Conservation (phyloP, 2,888 invertebrate species). For the Nomada goodeniana region DNA sequence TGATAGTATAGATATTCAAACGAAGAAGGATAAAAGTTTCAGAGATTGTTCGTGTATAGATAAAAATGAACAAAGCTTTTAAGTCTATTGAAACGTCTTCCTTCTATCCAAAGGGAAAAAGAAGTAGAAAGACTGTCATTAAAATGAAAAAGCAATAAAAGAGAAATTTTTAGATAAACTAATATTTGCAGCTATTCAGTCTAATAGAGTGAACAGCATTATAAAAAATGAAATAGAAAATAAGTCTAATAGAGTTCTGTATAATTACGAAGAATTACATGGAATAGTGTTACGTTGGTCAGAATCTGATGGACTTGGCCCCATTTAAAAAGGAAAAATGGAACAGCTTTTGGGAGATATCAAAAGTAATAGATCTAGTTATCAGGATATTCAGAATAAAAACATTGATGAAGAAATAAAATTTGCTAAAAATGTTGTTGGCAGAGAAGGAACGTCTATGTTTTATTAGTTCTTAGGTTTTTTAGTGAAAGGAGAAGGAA, state of each 20-base stretch:
- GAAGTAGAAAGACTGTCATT: neutral
- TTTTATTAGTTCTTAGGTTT: conserved; percentile 14
- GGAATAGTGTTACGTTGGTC: conserved; percentile 76
- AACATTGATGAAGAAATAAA: conserved; percentile 37
- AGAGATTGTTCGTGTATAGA: conserved; percentile 26
- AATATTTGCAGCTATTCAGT: conserved; percentile 22
- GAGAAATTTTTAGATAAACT: conserved; percentile 9
- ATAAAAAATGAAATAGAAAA: conserved; percentile 55
- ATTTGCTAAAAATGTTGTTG: conserved; percentile 29
- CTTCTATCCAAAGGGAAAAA: conserved; percentile 8
- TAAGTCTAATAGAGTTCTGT: conserved; percentile 54
- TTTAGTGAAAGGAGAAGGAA: conserved; percentile 5
- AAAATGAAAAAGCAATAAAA: conserved; percentile 24
- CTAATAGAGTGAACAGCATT: conserved; percentile 44
- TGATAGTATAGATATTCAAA: conserved; percentile 15
- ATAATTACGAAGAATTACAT: conserved; percentile 72
- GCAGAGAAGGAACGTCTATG: conserved; percentile 2
- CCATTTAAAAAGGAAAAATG: conserved; percentile 63
- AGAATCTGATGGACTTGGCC: conserved; percentile 73
- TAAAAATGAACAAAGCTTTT: conserved; percentile 14
- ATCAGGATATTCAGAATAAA: conserved; percentile 57
- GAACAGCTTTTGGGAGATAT: conserved; percentile 69
- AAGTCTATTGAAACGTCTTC: conserved; percentile 6
- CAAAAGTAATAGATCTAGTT: conserved; percentile 70
- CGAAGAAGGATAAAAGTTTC: conserved; percentile 7